These are phyloP conservation scores for Argyra leucocephala DNA, from an alignment of 2,888 invertebrate species.

Conservation along the genomic window DNA sequence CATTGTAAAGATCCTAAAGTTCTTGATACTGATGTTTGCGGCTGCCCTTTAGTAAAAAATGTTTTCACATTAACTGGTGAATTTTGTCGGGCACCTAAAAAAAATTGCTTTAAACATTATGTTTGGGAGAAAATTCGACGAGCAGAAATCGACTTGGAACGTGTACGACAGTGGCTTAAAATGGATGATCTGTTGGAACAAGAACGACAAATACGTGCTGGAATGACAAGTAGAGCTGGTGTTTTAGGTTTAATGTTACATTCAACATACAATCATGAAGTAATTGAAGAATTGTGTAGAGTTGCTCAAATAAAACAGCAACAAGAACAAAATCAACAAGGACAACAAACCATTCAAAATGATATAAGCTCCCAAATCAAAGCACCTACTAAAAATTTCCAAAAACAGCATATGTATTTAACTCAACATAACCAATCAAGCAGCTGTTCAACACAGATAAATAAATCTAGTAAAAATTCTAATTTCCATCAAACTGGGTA, in stretches of 20 bases:
- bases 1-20: conserved; percentile 91
- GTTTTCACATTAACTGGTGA: conserved; percentile 77
- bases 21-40: conserved; percentile 81
- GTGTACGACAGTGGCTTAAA: conserved; percentile 84
- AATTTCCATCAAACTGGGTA: neutral
- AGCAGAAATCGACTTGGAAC: conserved; percentile 91
- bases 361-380: neutral
- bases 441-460: neutral
- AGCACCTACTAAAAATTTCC: neutral
- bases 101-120: conserved; percentile 81
- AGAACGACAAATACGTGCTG: conserved; percentile 71
- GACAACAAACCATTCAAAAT: neutral
- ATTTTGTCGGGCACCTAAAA: conserved; percentile 79
- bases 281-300: conserved; percentile 61
- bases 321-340: conserved; percentile 21
- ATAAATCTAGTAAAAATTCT: neutral
- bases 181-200: conserved; percentile 90
- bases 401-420: neutral
- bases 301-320: conserved; percentile 36
- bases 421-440: neutral
- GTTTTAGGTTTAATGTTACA: conserved; percentile 92
- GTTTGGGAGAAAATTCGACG: conserved; percentile 92
- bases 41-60: conserved; percentile 77
- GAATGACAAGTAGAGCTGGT: conserved; percentile 72
- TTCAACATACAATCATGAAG: conserved; percentile 89